Evolutionary conservation across 1,140 invertebrate species (phyloP).

Genomic region (Chironomus tepperi): DNA sequence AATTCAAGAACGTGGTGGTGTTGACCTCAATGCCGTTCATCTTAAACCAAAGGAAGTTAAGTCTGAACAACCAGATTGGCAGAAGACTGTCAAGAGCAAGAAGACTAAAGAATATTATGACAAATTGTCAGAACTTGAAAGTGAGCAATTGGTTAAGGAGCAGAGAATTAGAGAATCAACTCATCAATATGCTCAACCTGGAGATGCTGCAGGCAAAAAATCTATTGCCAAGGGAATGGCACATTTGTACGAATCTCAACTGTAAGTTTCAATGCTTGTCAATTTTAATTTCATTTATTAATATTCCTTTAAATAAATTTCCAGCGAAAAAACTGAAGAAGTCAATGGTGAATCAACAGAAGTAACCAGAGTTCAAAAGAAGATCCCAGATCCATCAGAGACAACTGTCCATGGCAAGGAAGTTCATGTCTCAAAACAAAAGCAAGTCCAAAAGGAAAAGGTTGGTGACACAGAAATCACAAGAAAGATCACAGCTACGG

Average conservation of each 20-base stretch:
- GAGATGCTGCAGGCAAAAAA: slow-evolving; percentile 65
- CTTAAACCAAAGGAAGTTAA: slow-evolving; percentile 59
- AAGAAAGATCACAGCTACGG: slow-evolving; percentile 85
- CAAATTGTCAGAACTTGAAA: slow-evolving; percentile 73
- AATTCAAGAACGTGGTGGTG: slow-evolving; percentile 51
- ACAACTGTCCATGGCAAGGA: slow-evolving; percentile 81
- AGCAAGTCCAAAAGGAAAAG: slow-evolving; percentile 82
- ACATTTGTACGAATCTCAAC: slow-evolving; percentile 67
- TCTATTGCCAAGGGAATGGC: slow-evolving; percentile 79
- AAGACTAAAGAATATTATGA: slow-evolving; percentile 77
- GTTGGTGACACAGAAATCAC: slow-evolving; percentile 81
- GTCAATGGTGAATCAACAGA: slow-evolving; percentile 41
- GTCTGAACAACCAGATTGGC: slow-evolving; percentile 74
- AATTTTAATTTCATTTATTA: slow-evolving; percentile 24
- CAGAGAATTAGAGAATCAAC: slow-evolving; percentile 60
- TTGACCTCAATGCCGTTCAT: slow-evolving; percentile 50
- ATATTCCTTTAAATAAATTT: slow-evolving; percentile 29
- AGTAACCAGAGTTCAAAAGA: slow-evolving; percentile 41
- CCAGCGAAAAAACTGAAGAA: slow-evolving; percentile 52
- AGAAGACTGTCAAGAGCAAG: slow-evolving; percentile 68
- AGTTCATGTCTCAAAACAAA: slow-evolving; percentile 76
- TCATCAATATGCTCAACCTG: slow-evolving; percentile 77
- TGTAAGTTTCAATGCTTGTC: slow-evolving; percentile 53
- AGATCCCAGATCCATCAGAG: slow-evolving; percentile 60
- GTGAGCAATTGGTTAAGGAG: slow-evolving; percentile 75